Base-by-base conservation (phyloP, 1,140 invertebrate genomes). In the Tigriopus japonicus region DNA sequence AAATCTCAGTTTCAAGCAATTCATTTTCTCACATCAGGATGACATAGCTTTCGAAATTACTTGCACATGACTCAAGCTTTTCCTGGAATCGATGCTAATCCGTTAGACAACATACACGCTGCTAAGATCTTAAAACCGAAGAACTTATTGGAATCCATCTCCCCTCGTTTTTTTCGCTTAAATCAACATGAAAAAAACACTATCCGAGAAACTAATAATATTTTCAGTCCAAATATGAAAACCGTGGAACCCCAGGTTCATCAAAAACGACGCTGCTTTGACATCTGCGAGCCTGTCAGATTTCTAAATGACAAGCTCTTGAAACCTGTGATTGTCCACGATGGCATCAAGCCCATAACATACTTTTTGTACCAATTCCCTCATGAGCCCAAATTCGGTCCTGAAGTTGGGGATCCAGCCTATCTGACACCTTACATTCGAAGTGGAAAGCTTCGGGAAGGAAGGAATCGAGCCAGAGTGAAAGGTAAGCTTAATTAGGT, bases 371-470 rank as follows among this genome's bases (percentile, higher is more conserved):
- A 42, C 21, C 43, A 17, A 17, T 49, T 60, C 17, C 58, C 42
- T n/a, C 17, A 60, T 15, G 42, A 52, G 42, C 58, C 58, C 15
- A 15, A 60, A 21, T 52, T 52, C 23, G 42, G 14, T 7, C 15
- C 49, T 3, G 58, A 60, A 14, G 58, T 60, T 1, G 58, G 58
- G 3, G 15, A 60, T 21, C 58, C 58, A 15, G n/a, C 42, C 13
- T 42, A 52, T n/a, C 15, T 60, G n/a, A 60, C 58, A 5, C 23
- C 23, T 17, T 51, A 53, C 58, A 60, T 60, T 35, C 12, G 28
- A 24, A 14, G 15, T 1, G 41, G 41, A 14, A 15, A 51, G 6
- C 17, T 42, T 13, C 42, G 7, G 43, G 45, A 49, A 35, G 58
- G 42, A 14, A 6, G 28, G 21, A 6, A 28, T 17, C 15, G 15